Percentiles rank a stretch among this genome's conserved stretches.
Conservation (phyloP, 1,140 invertebrate genomes). For the Latrodectus geometricus region DNA sequence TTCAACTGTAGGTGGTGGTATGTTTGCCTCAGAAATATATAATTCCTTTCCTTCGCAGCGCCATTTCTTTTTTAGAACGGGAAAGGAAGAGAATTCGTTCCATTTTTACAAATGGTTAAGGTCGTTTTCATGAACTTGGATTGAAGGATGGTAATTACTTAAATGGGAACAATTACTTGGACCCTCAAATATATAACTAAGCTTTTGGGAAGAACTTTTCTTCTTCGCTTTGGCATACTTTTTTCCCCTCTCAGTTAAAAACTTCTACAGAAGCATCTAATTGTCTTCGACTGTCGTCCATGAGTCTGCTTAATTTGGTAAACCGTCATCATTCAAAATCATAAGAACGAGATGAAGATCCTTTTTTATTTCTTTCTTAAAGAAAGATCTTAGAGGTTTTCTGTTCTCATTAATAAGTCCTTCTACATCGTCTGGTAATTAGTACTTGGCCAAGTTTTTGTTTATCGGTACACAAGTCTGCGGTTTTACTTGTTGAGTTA, state of each 20-base stretch:
- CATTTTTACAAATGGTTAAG: no score
- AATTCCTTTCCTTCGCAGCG: no score
- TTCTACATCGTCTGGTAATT: slow-evolving; percentile 22
- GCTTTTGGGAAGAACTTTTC: background rate
- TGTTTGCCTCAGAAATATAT: no score
- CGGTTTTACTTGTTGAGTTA: slow-evolving; percentile 40
- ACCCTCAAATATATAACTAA: background rate
- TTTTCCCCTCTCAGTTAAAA: slow-evolving; percentile 16
- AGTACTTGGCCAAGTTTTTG: slow-evolving; percentile 35
- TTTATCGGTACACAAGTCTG: slow-evolving; percentile 17
- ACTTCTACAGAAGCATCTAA: slow-evolving; percentile 28
- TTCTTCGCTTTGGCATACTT: background rate
- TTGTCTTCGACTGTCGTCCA: slow-evolving; percentile 3
- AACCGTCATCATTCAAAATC: background rate
- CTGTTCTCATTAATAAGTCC: slow-evolving; percentile 48
- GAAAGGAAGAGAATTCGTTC: no score
- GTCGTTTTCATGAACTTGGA: no score
- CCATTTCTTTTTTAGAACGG: no score
- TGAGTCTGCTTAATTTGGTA: slow-evolving; percentile 1
- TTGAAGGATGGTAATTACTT: slow-evolving; percentile 44
- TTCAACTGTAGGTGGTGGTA: no score
- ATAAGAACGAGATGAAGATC: background rate
- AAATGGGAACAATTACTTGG: slow-evolving; percentile 24
- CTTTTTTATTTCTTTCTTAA: background rate
- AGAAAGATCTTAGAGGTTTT: slow-evolving; percentile 31